Base-by-base conservation (phyloP, 2,888 invertebrate genomes). In the Brachycybe producta region DNA sequence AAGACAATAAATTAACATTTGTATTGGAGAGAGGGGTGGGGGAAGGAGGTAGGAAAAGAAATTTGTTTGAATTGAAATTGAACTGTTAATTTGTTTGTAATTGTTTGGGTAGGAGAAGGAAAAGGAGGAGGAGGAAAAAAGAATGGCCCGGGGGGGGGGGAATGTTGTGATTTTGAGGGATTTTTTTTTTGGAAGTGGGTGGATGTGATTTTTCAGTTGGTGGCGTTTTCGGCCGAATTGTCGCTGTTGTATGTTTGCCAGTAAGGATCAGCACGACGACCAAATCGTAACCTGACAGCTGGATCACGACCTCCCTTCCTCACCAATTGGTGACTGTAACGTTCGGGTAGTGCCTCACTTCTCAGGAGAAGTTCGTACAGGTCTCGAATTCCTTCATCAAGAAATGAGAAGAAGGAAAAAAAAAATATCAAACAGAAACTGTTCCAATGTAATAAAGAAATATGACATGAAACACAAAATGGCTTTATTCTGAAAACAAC, bases 231-330 rank as follows among this genome's bases (percentile, higher is more conserved):
- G 7, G 45, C 45, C 5, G 45, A 45, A 24, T 34, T 21, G n/a
- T 44, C 44, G 27, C n/a, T 21, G 44, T 15, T n/a, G 21, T 7
- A 21, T 8, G 17, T 15, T n/a, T 51, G 51, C 60, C 58, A 59
- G 40, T 54, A 50, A 4, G 60, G 60, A 41, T 60, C 60, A 3
- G 58, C 54, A n/a, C 60, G 52, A 26, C 59, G 52, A 21, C 60
- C 60, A 51, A 60, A 60, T 15, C 60, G 54, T 2, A 60, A 56
- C 53, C 60, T 52, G 42, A 60, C 54, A 11, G 58, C 55, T 19
- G 60, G 59, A 40, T 56, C 56, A 27, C 60, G 52, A 28, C 60
- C 59, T 13, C 58, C 60, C 53, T 60, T 60, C 40, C 60, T 54
- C 52, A 59, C 60, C 57, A 60, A 56, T 53, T 59, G 59, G 54